A percentile compares a stretch with the other conserved stretches of the same genome.
Conservation (phyloP, 2,888 invertebrate species). For the Griposia aprilina region DNA sequence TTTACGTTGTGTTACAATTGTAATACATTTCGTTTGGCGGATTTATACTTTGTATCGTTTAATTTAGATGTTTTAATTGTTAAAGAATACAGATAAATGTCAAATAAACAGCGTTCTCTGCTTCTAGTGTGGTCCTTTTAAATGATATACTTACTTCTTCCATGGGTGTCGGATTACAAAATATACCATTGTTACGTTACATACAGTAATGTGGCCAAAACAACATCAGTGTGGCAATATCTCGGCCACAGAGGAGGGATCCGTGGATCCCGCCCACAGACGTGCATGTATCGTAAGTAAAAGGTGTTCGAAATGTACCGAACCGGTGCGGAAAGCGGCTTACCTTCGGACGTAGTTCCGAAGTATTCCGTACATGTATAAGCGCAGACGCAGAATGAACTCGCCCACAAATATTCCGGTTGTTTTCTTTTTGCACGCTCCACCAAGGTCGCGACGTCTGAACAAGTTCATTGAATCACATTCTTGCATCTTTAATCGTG, state of each 20-base stretch:
- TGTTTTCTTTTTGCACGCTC: constrained; percentile 74
- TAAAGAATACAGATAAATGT: not conserved
- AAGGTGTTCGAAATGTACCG: constrained; percentile 69
- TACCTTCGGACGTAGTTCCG: constrained; percentile 81
- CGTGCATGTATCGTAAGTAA: constrained; percentile 68
- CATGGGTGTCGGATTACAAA: constrained; percentile 40
- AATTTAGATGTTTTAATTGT: constrained; percentile 13
- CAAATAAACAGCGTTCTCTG: constrained; percentile 4
- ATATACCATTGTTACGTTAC: constrained; percentile 46
- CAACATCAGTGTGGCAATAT: constrained; percentile 63
- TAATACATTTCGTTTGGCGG: constrained; percentile 38
- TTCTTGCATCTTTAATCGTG: constrained; percentile 69
- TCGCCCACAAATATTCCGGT: constrained; percentile 71
- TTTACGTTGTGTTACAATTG: constrained; percentile 43
- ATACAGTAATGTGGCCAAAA: constrained; percentile 56
- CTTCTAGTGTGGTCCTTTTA: constrained; percentile 24
- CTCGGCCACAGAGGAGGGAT: constrained; percentile 65
- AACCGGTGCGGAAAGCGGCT: constrained; percentile 83
- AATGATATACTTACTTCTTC: constrained; percentile 27
- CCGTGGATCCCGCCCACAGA: constrained; percentile 76
- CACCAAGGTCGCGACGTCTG: constrained; percentile 81
- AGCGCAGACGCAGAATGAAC: constrained; percentile 56
- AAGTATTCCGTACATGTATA: constrained; percentile 68
- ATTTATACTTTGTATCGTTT: constrained; percentile 30
- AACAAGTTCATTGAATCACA: constrained; percentile 78